Conservation (phyloP, 2,888 invertebrate genomes). For the Heliothis peltigera region DNA sequence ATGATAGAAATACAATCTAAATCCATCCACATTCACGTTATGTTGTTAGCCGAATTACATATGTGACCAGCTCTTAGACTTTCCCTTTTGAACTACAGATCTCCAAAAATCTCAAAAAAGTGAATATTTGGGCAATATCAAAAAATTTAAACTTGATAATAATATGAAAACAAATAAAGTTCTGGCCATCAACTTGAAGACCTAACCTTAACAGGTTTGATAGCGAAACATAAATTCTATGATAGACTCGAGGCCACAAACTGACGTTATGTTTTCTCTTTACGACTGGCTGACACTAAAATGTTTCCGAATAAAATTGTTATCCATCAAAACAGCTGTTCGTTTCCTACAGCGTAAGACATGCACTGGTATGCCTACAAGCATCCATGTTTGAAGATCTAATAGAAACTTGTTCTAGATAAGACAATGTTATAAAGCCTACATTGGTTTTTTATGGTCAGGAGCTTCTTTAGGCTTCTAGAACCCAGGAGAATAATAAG, state of each 20-base stretch:
- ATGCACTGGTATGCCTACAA: conserved; percentile 71
- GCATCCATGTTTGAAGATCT: conserved; percentile 34
- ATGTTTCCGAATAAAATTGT: conserved; percentile 82
- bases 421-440: not conserved
- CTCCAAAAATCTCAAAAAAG: too few relatives aligned
- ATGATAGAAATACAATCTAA: too few relatives aligned
- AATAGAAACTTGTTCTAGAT: conserved; percentile 39
- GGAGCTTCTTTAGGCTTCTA: too few relatives aligned
- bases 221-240: conserved; percentile 47
- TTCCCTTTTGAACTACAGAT: too few relatives aligned
- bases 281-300: conserved; percentile 80
- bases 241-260: conserved; percentile 41
- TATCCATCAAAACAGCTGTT: conserved; percentile 81
- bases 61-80: too few relatives aligned
- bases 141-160: conserved; percentile 1
- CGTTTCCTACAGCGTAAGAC: conserved; percentile 69
- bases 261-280: conserved; percentile 62
- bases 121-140: too few relatives aligned
- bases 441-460: too few relatives aligned
- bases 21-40: too few relatives aligned
- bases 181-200: conserved; percentile 16
- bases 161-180: conserved; percentile 17
- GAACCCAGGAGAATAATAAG: too few relatives aligned
- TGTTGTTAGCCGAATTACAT: too few relatives aligned
- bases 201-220: conserved; percentile 34